A percentile compares a stretch with the other conserved stretches of the same genome.
Evolutionary conservation across 1,140 invertebrate species (phyloP).

Genomic region (Scaptomyza montana): DNA sequence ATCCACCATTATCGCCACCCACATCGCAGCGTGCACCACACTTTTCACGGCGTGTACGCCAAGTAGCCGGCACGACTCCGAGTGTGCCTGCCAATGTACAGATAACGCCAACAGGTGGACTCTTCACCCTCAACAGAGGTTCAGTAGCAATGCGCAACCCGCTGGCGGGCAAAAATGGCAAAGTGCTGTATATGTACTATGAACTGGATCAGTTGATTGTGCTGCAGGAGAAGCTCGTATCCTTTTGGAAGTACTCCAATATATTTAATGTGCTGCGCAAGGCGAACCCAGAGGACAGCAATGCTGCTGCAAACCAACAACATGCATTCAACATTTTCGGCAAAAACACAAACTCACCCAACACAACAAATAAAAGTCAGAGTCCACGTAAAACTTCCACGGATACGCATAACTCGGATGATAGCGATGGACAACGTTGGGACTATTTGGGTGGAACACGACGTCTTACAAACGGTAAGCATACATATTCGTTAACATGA

Average conservation of each 20-base stretch:
- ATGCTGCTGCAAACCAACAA: constrained; percentile 1
- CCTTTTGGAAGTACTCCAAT: constrained; percentile 79
- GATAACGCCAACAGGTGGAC: constrained; percentile 38
- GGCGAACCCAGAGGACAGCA: not conserved
- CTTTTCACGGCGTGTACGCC: constrained; percentile 44
- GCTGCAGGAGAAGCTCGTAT: constrained; percentile 65
- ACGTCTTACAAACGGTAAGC: constrained; percentile 49
- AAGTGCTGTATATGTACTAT: constrained; percentile 72
- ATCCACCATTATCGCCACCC: constrained; percentile 25
- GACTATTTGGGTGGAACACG: constrained; percentile 50
- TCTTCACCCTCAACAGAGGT: constrained; percentile 43
- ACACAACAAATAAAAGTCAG: not conserved
- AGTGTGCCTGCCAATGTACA: not conserved
- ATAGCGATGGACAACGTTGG: constrained; percentile 38
- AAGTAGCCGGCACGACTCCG: constrained; percentile 15
- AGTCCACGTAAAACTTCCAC: not conserved
- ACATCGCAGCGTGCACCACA: constrained; percentile 20
- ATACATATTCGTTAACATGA: no score
- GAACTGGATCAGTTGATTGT: constrained; percentile 77
- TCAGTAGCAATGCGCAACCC: constrained; percentile 55
- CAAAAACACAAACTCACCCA: not conserved
- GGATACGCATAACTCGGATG: constrained; percentile 17
- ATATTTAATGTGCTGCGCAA: constrained; percentile 64
- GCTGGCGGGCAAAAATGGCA: constrained; percentile 60
- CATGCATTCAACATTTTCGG: constrained; percentile 6